phyloP scores from a whole-genome alignment of 2,888 invertebrate species.

The Notocelia uddmanniana region DNA sequence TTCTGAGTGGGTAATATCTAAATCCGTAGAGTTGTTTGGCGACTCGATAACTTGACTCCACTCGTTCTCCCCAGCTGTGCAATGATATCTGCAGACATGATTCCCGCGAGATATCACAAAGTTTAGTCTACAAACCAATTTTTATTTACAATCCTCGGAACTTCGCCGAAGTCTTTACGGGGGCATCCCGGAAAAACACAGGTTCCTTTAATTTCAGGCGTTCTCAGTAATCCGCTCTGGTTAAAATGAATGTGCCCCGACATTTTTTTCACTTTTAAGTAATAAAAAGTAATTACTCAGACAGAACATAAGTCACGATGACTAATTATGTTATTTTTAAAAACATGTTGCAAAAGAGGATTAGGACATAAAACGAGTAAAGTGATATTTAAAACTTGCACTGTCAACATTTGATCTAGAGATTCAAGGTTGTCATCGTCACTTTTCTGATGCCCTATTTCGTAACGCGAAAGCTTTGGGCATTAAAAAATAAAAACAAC shows the following conservation, averaged over 20 bases:
- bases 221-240: too few relatives aligned
- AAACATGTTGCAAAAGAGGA: too few relatives aligned
- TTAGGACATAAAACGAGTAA: background rate
- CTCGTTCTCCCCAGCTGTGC: slow-evolving; percentile 7
- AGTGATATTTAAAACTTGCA: background rate
- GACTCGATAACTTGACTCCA: slow-evolving; percentile 13
- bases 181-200: slow-evolving; percentile 10
- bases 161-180: slow-evolving; percentile 5
- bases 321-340: slow-evolving; percentile 2
- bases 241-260: background rate
- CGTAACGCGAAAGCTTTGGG: too few relatives aligned
- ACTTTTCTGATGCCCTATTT: too few relatives aligned
- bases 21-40: slow-evolving; percentile 7
- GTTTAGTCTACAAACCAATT: slow-evolving; percentile 1
- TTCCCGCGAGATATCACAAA: slow-evolving; percentile 9
- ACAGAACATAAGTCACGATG: slow-evolving; percentile 4
- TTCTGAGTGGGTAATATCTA: slow-evolving; percentile 3
- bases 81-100: slow-evolving; percentile 14
- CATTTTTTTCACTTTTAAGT: slow-evolving; percentile 4
- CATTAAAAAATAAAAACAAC: too few relatives aligned
- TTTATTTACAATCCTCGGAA: background rate
- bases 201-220: too few relatives aligned
- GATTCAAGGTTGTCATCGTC: too few relatives aligned
- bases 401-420: too few relatives aligned
- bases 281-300: slow-evolving; percentile 2